Percentiles rank a stretch among this genome's conserved stretches.
Conservation (phyloP, 53 echinoderm and acorn worm species). For the Henricia sp. region DNA sequence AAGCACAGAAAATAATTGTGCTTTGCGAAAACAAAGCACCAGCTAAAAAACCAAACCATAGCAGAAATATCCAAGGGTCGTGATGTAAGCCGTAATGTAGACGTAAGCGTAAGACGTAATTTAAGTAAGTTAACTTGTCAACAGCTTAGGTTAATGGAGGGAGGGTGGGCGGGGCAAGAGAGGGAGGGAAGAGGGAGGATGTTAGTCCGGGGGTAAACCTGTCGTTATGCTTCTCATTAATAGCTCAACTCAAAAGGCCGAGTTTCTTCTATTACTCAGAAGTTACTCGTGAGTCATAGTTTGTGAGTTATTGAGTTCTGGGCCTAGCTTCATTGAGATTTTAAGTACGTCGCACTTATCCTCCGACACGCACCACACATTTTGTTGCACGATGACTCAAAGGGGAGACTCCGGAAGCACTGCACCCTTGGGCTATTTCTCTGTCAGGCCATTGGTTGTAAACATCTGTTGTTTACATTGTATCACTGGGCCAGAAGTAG, state of each 20-base stretch:
- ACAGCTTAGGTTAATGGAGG: constrained; percentile 48
- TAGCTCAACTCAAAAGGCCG: not conserved
- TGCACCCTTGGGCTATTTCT: too few species aligned
- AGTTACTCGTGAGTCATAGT: not conserved
- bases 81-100: constrained; percentile 13
- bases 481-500: too few species aligned
- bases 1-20: too few species aligned
- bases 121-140: constrained; percentile 39
- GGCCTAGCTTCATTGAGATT: too few species aligned
- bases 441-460: too few species aligned
- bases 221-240: constrained; percentile 33
- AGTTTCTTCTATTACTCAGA: not conserved
- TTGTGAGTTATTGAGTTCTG: too few species aligned
- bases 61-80: not conserved
- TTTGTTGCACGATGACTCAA: too few species aligned
- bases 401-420: too few species aligned
- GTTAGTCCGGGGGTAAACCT: constrained; percentile 39
- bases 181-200: constrained; percentile 36
- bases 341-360: too few species aligned
- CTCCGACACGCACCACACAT: too few species aligned
- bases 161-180: not conserved
- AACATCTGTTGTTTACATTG: too few species aligned
- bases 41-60: not conserved
- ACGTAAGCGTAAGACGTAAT: constrained; percentile 49
- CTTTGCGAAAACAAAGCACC: not conserved